phyloP scores from a whole-genome alignment of 2,113 vertebrate species.

The Solenodon paradoxus region DNA sequence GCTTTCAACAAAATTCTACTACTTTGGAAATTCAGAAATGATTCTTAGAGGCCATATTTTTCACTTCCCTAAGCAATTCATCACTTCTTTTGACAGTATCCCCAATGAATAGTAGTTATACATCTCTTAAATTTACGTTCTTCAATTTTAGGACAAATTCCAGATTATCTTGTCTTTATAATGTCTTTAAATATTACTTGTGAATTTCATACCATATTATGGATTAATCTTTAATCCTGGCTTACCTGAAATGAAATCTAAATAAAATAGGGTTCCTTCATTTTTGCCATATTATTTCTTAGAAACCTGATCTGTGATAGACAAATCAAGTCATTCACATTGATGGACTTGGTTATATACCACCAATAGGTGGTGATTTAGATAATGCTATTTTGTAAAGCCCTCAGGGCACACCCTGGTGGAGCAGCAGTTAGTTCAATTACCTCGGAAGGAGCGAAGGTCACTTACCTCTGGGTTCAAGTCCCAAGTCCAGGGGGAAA shows the following conservation, averaged over 20 bases:
- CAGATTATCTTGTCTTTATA: background rate
- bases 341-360: background rate
- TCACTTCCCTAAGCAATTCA: background rate
- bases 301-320: background rate
- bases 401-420: background rate
- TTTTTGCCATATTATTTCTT: background rate
- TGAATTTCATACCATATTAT: background rate
- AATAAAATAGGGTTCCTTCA: background rate
- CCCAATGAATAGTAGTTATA: background rate
- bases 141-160: background rate
- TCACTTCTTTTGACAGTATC: background rate
- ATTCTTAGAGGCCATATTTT: background rate
- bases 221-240: background rate
- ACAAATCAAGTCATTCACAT: background rate
- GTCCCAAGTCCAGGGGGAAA: no score
- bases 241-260: background rate
- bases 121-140: background rate
- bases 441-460: no score
- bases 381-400: background rate
- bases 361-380: background rate
- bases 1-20: background rate
- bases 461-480: no score
- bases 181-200: conserved; percentile 18
- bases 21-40: background rate
- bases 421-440: no score